Conservation (phyloP, 2,797 vertebrate genomes). For the Pithecia hirsuta region DNA sequence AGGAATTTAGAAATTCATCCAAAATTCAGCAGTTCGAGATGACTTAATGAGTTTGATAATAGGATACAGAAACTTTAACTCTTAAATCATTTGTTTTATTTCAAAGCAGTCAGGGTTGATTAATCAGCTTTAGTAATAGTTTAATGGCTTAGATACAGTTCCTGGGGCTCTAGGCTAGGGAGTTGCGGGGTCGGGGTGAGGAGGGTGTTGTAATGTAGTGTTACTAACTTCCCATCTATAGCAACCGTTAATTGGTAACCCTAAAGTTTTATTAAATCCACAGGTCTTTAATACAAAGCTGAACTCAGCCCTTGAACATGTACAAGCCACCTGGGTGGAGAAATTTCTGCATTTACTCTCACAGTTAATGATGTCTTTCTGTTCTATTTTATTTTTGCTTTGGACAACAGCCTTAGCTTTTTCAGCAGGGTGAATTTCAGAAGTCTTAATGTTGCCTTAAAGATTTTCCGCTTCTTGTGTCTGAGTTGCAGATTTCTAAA, state of each 20-base stretch:
- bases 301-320: background rate
- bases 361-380: background rate
- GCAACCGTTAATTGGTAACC: background rate
- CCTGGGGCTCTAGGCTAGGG: background rate
- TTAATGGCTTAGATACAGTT: slow-evolving; percentile 26
- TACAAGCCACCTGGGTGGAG: background rate
- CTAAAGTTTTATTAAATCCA: slow-evolving; percentile 4
- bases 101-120: slow-evolving; percentile 67
- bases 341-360: background rate
- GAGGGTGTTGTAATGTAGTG: background rate
- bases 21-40: slow-evolving; percentile 68
- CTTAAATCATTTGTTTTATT: slow-evolving; percentile 79
- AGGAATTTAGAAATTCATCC: slow-evolving; percentile 76
- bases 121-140: slow-evolving; percentile 55
- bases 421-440: background rate
- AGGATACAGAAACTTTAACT: slow-evolving; percentile 74
- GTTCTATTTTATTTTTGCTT: background rate
- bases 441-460: background rate
- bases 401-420: background rate
- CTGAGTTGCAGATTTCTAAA: background rate
- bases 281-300: background rate
- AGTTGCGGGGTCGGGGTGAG: background rate
- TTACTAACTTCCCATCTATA: background rate
- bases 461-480: background rate
- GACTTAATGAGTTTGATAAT: slow-evolving; percentile 78